Base-by-base conservation (phyloP, 2,113 vertebrate species). In the Origma solitaria region DNA sequence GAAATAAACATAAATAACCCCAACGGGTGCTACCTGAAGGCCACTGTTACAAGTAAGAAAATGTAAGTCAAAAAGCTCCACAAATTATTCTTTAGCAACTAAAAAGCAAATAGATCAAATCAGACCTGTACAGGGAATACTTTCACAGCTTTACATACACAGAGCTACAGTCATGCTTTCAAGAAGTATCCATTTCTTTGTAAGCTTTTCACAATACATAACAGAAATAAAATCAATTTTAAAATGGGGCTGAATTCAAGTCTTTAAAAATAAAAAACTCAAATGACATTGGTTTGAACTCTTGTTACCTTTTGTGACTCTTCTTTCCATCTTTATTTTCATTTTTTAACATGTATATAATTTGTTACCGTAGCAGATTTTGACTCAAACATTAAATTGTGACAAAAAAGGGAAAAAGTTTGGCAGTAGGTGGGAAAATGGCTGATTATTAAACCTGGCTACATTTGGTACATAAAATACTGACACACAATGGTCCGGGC, bases 401-500 rank as follows among this genome's bases (percentile, higher is more conserved):
- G 44, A 86, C 88, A 88, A 73, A 78, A 82, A 88, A 72, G n/a
- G 51, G 37, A 12, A 81, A 85, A 94, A 42, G 37, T 82, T 86
- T 96, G 96, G 96, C 95, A 96, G 80, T 79, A 85, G 25, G 54
- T 76, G 33, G 73, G 30, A 91, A 95, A 95, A 94, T 70, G 89
- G 91, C 35, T 1, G 38, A 80, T 95, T 92, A 94, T 91, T 96
- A 96, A 96, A 94, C 35, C 94, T 96, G 95, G 94, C 95, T 90
- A 50, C 92, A 82, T 82, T 94, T 78, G 56, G 81, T 94, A 80
- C 94, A 96, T 94, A 97, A 94, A 97, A 97, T 60, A 90, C 86
- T 87, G 94, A 97, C 94, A 96, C 91, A 97, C 91, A 89, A 91
- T n/a, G 81, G 92, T 91, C 95, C 96, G 96, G 94, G 95, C 95